Evolutionary conservation across 2,797 vertebrate genomes (phyloP).

Genomic region (Molossus molossus): DNA sequence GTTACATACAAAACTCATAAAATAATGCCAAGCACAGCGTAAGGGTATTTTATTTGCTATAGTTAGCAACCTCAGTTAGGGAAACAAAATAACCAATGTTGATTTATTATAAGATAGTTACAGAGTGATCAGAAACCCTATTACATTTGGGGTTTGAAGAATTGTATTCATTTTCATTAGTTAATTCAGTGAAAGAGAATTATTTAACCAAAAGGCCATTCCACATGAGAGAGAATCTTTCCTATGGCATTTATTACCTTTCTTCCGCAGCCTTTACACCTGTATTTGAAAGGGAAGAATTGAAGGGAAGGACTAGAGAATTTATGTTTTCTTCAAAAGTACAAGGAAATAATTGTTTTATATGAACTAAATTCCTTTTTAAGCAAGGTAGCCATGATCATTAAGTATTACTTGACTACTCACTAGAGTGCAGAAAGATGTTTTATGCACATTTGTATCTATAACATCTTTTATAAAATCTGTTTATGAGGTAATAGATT

Average conservation of each 20-base stretch:
- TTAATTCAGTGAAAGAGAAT: constrained; percentile 31
- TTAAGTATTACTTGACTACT: background rate
- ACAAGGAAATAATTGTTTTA: background rate
- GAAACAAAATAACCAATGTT: background rate
- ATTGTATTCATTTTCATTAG: background rate
- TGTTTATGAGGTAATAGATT: background rate
- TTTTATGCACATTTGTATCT: background rate
- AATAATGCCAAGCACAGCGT: background rate
- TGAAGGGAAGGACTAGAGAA: background rate
- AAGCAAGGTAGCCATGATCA: background rate
- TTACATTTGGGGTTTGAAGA: background rate
- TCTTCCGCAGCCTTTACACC: background rate
- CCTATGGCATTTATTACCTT: background rate
- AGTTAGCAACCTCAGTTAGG: background rate
- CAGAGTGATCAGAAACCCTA: background rate
- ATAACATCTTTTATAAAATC: background rate
- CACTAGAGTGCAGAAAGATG: background rate
- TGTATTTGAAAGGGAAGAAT: background rate
- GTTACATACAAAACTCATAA: background rate
- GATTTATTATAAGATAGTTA: background rate
- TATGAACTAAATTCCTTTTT: background rate
- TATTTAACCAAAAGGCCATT: background rate
- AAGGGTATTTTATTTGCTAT: background rate
- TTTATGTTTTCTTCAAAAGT: background rate
- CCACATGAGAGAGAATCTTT: background rate